phyloP scores from a whole-genome alignment of 2,888 invertebrate genomes.

The Pammene fasciana region DNA sequence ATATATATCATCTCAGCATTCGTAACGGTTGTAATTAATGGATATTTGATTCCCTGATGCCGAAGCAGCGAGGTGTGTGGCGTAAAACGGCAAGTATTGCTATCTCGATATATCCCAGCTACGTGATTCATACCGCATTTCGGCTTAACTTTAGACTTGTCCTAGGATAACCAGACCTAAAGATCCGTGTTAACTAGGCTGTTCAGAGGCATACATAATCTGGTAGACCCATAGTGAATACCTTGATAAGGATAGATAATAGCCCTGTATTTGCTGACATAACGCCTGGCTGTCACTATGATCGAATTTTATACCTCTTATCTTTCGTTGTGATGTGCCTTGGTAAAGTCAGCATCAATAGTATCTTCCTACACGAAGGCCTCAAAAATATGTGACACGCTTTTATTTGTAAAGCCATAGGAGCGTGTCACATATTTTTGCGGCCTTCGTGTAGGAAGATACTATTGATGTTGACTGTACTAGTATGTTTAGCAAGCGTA shows the following conservation, averaged over 20 bases:
- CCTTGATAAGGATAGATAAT: not conserved
- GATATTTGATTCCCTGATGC: slow-evolving; percentile 37
- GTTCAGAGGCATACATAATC: not conserved
- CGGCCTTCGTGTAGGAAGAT: no score
- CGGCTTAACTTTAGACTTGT: not conserved
- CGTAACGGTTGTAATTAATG: slow-evolving; percentile 35
- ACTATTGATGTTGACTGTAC: no score
- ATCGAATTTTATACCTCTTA: slow-evolving; percentile 30
- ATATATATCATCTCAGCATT: slow-evolving; percentile 34
- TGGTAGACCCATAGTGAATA: not conserved
- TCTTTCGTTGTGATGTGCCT: slow-evolving; percentile 9
- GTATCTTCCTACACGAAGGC: no score
- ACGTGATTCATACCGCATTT: not conserved
- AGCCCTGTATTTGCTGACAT: slow-evolving; percentile 22
- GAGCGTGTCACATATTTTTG: no score
- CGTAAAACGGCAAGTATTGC: slow-evolving; percentile 22
- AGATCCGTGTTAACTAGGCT: not conserved
- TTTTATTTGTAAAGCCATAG: no score
- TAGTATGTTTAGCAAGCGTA: no score
- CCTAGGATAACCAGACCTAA: not conserved
- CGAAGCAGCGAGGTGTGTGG: slow-evolving; percentile 26
- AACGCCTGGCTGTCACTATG: slow-evolving; percentile 9
- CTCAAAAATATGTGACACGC: no score
- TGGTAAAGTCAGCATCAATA: slow-evolving; percentile 20
- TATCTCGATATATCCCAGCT: slow-evolving; percentile 24